A percentile compares a stretch with the other conserved stretches of the same genome.
phyloP scores from a whole-genome alignment of 2,113 vertebrate genomes.

The Platycercus adscitus region DNA sequence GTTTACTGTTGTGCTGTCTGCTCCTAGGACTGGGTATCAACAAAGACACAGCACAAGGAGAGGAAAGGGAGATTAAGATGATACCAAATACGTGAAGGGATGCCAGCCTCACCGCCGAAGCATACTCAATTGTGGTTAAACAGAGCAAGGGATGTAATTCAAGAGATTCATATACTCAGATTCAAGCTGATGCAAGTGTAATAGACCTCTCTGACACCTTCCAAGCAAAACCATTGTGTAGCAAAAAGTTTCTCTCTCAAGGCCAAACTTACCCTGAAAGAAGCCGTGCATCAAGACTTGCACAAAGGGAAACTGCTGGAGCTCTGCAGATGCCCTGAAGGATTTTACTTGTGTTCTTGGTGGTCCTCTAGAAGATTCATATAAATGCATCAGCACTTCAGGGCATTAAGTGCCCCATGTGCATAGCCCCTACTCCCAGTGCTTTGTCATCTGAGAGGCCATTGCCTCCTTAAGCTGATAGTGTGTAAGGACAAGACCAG shows the following conservation, averaged over 20 bases:
- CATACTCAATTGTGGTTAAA: neutral
- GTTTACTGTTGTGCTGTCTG: conserved; percentile 16
- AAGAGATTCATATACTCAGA: neutral
- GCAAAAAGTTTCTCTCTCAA: neutral
- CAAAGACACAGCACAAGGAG: neutral
- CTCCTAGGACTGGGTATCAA: neutral
- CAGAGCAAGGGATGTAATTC: neutral
- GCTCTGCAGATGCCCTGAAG: neutral
- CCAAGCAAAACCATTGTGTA: neutral
- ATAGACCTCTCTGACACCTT: neutral
- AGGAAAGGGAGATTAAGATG: neutral
- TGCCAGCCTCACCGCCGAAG: neutral
- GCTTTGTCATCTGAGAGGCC: neutral
- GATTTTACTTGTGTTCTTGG: neutral
- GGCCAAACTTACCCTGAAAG: neutral
- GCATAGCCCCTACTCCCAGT: neutral
- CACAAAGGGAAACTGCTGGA: neutral
- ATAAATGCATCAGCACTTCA: neutral
- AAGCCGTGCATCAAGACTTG: neutral
- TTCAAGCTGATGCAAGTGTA: neutral
- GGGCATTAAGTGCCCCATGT: neutral
- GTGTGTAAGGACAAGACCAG: neutral
- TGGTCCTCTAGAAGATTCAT: neutral
- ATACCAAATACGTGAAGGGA: neutral
- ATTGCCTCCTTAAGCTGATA: neutral